phyloP scores from a whole-genome alignment of 2,797 vertebrate genomes.

The Glossophaga mutica region DNA sequence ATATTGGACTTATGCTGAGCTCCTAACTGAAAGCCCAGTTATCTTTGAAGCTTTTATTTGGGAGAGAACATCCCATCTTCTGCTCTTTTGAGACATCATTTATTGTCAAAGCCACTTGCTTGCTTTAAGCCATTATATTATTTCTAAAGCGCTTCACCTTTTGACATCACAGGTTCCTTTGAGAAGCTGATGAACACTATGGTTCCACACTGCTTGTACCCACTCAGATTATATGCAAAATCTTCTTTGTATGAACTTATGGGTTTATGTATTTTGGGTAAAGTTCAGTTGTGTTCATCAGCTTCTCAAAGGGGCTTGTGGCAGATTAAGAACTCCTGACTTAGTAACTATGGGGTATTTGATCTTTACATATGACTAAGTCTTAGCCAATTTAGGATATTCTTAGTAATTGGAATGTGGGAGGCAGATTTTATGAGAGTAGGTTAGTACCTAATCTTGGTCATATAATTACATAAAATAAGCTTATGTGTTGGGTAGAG shows the following conservation, averaged over 20 bases:
- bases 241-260: background rate
- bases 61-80: background rate
- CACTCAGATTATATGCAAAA: background rate
- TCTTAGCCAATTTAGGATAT: slow-evolving; percentile 38
- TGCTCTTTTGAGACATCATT: background rate
- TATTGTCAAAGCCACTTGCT: background rate
- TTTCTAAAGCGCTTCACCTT: slow-evolving; percentile 41
- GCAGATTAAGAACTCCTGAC: background rate
- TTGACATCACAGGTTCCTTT: slow-evolving; percentile 18
- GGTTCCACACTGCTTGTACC: background rate
- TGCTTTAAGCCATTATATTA: background rate
- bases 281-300: background rate
- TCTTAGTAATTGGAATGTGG: slow-evolving; percentile 36
- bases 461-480: background rate
- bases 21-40: background rate
- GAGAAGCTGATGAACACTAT: background rate
- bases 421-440: slow-evolving; percentile 4
- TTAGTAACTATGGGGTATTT: background rate
- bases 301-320: background rate
- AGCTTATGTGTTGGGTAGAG: slow-evolving; percentile 31
- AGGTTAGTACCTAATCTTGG: slow-evolving; percentile 28
- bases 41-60: slow-evolving; percentile 20
- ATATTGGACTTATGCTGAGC: background rate
- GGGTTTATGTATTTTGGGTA: background rate
- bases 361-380: slow-evolving; percentile 21